These are phyloP conservation scores for Stichodactyla mertensii DNA, from an alignment of 64 coral and sea anemone species.

Conservation along the genomic window DNA sequence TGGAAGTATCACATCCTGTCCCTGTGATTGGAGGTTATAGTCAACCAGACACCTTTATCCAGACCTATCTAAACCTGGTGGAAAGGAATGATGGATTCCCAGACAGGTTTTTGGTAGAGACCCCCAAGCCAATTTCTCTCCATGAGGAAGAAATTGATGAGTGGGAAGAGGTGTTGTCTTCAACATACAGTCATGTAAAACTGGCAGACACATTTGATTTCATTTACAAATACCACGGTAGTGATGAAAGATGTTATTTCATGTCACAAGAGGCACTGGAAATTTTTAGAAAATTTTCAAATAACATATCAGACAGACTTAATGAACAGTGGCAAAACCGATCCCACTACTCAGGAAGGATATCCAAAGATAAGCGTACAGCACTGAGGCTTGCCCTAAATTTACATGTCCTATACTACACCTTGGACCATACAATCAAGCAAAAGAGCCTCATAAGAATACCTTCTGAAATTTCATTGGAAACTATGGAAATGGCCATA, in stretches of 20 bases:
- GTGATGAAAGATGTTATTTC: background rate
- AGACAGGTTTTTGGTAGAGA: background rate
- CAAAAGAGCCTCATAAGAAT: background rate
- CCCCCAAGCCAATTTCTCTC: background rate
- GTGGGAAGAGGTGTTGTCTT: background rate
- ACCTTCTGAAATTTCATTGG: background rate
- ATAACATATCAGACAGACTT: background rate
- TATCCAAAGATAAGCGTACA: background rate
- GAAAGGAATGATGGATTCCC: conserved; percentile 5
- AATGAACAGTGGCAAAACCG: background rate
- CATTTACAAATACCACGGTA: background rate
- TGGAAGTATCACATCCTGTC: background rate
- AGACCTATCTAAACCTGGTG: background rate
- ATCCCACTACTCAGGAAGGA: background rate
- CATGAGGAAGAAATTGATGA: conserved; percentile 1
- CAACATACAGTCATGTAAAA: background rate
- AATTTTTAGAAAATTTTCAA: background rate
- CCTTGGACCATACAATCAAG: background rate
- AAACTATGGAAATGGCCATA: background rate
- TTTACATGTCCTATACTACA: background rate
- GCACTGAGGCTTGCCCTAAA: background rate
- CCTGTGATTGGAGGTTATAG: conserved; percentile 9
- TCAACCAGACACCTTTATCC: conserved; percentile 3
- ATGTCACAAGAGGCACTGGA: no score
- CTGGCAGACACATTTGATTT: background rate